Evolutionary conservation across 2,797 vertebrate genomes (phyloP).

Genomic region (Rhadinocentrus ornatus): DNA sequence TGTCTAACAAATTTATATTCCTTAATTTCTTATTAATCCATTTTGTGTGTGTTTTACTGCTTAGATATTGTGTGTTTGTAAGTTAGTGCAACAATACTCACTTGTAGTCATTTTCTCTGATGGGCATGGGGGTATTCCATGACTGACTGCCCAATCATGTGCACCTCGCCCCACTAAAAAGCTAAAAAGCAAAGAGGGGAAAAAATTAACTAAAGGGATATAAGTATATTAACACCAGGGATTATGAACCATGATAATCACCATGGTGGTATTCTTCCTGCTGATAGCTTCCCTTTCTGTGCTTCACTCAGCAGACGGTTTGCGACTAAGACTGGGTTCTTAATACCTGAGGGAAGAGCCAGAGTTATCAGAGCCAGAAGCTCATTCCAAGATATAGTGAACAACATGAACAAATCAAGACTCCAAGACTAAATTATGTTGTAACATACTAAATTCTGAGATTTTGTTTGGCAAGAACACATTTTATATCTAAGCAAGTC

Average conservation of each 20-base stretch:
- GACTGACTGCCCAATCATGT: constrained; percentile 95
- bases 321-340: constrained; percentile 97
- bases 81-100: constrained; percentile 78
- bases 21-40: neutral
- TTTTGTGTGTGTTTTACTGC: constrained; percentile 7
- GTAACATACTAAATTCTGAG: constrained; percentile 9
- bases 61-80: neutral
- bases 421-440: neutral
- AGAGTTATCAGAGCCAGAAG: constrained; percentile 23
- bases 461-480: constrained; percentile 14
- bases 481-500: constrained; percentile 32
- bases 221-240: neutral
- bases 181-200: constrained; percentile 77
- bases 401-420: neutral
- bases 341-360: constrained; percentile 86
- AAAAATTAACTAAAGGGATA: constrained; percentile 23
- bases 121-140: constrained; percentile 94
- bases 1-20: neutral
- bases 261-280: constrained; percentile 99
- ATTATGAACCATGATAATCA: constrained; percentile 77
- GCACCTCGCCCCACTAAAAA: constrained; percentile 98
- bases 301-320: constrained; percentile 96
- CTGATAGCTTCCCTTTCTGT: constrained; percentile 98
- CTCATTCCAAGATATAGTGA: constrained; percentile 6
- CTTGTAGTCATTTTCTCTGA: constrained; percentile 97